Evolutionary conservation across 1,140 invertebrate species (phyloP).

Genomic region (Orius insidiosus): DNA sequence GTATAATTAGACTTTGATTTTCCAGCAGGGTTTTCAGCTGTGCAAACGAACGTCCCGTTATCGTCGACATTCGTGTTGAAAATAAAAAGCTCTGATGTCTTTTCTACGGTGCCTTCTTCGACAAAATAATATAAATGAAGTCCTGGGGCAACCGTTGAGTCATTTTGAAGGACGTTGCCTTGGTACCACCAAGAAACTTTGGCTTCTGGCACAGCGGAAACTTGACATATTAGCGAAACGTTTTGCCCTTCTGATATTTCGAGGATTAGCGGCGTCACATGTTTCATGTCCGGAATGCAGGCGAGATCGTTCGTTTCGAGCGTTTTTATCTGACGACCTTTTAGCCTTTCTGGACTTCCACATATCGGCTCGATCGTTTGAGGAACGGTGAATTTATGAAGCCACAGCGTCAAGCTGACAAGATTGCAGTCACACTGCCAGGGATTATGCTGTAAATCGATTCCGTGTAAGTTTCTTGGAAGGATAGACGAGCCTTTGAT

Average conservation of each 20-base stretch:
- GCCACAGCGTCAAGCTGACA: constrained; percentile 55
- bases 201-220: constrained; percentile 58
- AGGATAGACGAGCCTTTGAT: constrained; percentile 50
- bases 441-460: constrained; percentile 68
- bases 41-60: constrained; percentile 64
- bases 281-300: constrained; percentile 58
- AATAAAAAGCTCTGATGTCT: constrained; percentile 56
- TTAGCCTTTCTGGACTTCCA: constrained; percentile 43
- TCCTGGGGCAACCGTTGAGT: constrained; percentile 40
- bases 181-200: constrained; percentile 65
- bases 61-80: constrained; percentile 52
- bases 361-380: constrained; percentile 55
- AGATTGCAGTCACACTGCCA: constrained; percentile 78
- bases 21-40: constrained; percentile 67
- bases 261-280: constrained; percentile 41
- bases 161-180: constrained; percentile 50
- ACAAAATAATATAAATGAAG: constrained; percentile 45
- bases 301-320: constrained; percentile 57
- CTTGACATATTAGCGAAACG: constrained; percentile 56
- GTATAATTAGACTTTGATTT: constrained; percentile 56
- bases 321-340: constrained; percentile 44
- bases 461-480: constrained; percentile 50
- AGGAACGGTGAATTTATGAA: constrained; percentile 52
- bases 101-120: constrained; percentile 47
- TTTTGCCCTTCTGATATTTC: constrained; percentile 64